Evolutionary conservation across 1,140 invertebrate genomes (phyloP).

Genomic region (Lithobius niger): DNA sequence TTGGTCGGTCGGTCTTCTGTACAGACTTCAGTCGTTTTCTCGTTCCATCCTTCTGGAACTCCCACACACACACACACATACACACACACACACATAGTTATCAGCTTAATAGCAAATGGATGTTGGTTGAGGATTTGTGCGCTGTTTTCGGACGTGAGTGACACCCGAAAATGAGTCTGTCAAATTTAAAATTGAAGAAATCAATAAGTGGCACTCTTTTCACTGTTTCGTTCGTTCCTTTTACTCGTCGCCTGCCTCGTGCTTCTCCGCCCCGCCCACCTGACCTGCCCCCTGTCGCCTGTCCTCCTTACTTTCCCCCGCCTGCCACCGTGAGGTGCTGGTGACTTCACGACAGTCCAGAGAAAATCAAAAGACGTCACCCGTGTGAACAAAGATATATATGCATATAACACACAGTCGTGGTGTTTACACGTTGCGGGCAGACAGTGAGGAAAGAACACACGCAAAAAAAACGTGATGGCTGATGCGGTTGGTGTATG

Average conservation of each 20-base stretch:
- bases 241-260: not conserved
- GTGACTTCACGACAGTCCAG: too few species aligned
- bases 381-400: too few species aligned
- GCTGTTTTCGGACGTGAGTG: not conserved
- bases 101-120: conserved; percentile 3
- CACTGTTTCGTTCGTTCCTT: not conserved
- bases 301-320: not conserved
- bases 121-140: not conserved
- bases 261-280: not conserved
- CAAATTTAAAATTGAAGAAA: conserved; percentile 5
- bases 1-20: not conserved
- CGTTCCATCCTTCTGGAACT: too few species aligned
- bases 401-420: too few species aligned
- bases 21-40: too few species aligned
- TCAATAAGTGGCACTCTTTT: not conserved
- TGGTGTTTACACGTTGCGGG: too few species aligned
- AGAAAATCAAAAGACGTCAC: too few species aligned
- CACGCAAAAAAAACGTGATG: too few species aligned
- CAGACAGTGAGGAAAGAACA: too few species aligned
- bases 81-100: conserved; percentile 1
- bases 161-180: conserved; percentile 1
- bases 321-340: not conserved
- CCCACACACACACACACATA: too few species aligned
- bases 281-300: not conserved
- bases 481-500: too few species aligned